Percentiles rank a stretch among this genome's conserved stretches.
Conservation (phyloP, 2,113 vertebrate species). For the Ptilorrhoa leucosticta region DNA sequence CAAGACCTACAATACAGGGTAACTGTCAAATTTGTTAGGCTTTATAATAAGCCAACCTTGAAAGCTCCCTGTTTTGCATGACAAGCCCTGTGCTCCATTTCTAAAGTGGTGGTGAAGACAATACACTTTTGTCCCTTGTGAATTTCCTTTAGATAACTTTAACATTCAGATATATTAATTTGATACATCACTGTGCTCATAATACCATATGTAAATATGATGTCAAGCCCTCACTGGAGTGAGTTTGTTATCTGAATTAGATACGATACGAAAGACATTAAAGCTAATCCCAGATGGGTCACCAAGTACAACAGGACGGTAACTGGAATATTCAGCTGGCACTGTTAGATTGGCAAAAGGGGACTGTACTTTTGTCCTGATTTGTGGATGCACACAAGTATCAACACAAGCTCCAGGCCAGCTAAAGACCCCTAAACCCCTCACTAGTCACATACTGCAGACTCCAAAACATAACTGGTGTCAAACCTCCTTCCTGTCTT, state of each 20-base stretch:
- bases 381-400: not conserved
- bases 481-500: not conserved
- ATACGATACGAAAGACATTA: not conserved
- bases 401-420: not conserved
- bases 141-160: constrained; percentile 47
- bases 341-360: not conserved
- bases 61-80: constrained; percentile 54
- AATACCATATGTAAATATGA: constrained; percentile 8
- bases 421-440: not conserved
- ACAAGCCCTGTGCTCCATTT: constrained; percentile 22
- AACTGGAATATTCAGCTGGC: not conserved
- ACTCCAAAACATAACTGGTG: rapidly evolving
- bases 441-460: rapidly evolving
- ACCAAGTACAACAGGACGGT: not conserved
- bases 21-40: constrained; percentile 59
- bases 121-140: not conserved
- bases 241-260: not conserved
- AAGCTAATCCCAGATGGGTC: not conserved
- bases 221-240: not conserved
- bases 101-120: constrained; percentile 10
- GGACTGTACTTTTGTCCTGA: not conserved
- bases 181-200: not conserved
- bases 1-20: constrained; percentile 52
- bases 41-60: constrained; percentile 47
- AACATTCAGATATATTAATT: constrained; percentile 25